Percentiles rank a stretch among this genome's conserved stretches.
Conservation (phyloP, 1,140 invertebrate genomes). For the Zaprionus gabonicus region DNA sequence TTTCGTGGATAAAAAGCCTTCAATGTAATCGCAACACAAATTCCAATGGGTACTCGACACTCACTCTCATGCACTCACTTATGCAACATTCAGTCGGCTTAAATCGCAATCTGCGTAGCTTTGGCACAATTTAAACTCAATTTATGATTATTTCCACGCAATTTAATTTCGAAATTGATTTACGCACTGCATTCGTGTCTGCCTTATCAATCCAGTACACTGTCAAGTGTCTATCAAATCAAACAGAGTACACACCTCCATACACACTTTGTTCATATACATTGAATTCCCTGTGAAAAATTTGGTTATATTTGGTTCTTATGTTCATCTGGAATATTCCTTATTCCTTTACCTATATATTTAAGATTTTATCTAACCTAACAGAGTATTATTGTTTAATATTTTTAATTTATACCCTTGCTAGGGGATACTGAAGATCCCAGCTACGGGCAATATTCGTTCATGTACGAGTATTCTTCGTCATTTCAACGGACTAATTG, state of each 20-base stretch:
- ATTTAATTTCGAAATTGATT: conserved; percentile 77
- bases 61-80: background rate
- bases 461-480: too few relatives aligned
- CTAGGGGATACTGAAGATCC: too few relatives aligned
- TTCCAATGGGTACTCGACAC: background rate
- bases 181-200: conserved; percentile 38
- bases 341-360: background rate
- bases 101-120: conserved; percentile 26
- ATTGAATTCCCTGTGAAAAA: background rate
- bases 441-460: too few relatives aligned
- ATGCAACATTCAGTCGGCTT: conserved; percentile 2
- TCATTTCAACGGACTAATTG: too few relatives aligned
- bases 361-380: too few relatives aligned
- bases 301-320: background rate
- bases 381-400: too few relatives aligned
- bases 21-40: conserved; percentile 3
- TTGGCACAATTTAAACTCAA: conserved; percentile 61
- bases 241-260: background rate
- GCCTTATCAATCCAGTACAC: conserved; percentile 43
- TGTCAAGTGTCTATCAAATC: conserved; percentile 43
- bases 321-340: background rate
- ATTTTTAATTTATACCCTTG: too few relatives aligned
- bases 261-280: background rate
- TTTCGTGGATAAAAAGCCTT: too few relatives aligned
- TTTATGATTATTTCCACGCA: conserved; percentile 76